A percentile compares a stretch with the other conserved stretches of the same genome.
Conservation (phyloP, 2,797 vertebrate genomes). For the Huso huso region DNA sequence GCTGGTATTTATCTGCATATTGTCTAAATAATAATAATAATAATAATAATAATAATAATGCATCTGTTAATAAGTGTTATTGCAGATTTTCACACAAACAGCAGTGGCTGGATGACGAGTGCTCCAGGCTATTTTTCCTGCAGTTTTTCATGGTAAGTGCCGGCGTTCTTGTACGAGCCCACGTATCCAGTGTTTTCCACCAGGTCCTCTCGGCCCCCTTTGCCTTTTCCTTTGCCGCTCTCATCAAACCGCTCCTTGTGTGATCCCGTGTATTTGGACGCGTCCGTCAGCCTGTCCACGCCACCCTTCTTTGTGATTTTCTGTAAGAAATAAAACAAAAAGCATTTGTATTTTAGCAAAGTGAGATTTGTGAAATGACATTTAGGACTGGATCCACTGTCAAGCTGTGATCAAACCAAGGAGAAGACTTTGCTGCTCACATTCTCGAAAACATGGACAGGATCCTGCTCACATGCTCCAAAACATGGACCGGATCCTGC, state of each 20-base stretch:
- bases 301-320: conserved; percentile 74
- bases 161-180: conserved; percentile 79
- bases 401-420: too few species aligned
- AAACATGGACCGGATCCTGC: too few species aligned
- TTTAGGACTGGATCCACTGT: too few species aligned
- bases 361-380: too few species aligned
- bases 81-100: too few species aligned
- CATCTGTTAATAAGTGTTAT: too few species aligned
- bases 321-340: conserved; percentile 43
- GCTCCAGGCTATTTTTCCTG: conserved; percentile 57
- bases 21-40: not conserved
- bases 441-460: too few species aligned
- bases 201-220: conserved; percentile 78
- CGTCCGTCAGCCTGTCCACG: conserved; percentile 83
- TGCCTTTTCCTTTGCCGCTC: conserved; percentile 78
- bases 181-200: conserved; percentile 88
- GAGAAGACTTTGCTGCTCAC: too few species aligned
- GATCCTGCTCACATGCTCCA: too few species aligned
- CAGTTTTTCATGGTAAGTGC: conserved; percentile 77
- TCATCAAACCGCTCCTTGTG: conserved; percentile 89
- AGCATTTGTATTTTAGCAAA: not conserved
- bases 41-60: too few species aligned
- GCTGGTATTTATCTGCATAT: too few species aligned
- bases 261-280: conserved; percentile 84
- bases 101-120: not conserved